A percentile compares a stretch with the other conserved stretches of the same genome.
phyloP scores from a whole-genome alignment of 2,888 invertebrate species.

The Trissonchulus latispiculum region DNA sequence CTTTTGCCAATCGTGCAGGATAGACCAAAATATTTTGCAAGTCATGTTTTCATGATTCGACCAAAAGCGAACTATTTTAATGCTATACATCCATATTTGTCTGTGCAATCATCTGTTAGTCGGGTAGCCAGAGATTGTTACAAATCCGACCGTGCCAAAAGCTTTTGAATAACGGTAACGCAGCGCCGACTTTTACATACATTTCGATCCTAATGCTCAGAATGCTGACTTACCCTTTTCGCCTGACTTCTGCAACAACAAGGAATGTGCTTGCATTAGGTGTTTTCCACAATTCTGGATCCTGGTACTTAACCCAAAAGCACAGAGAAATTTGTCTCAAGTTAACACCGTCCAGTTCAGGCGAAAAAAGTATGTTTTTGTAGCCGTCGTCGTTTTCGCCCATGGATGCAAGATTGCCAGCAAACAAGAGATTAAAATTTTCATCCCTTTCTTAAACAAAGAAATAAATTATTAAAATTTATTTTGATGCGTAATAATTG shows the following conservation, averaged over 20 bases:
- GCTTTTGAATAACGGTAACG: no score
- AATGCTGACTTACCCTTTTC: background rate
- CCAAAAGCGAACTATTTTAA: no score
- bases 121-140: no score
- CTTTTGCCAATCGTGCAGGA: no score
- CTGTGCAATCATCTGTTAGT: no score
- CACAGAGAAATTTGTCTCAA: slow-evolving; percentile 5
- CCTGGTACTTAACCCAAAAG: slow-evolving; percentile 12
- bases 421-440: slow-evolving; percentile 7
- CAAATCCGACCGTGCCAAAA: no score
- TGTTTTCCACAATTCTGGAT: background rate
- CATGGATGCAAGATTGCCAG: background rate
- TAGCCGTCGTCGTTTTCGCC: background rate
- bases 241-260: background rate
- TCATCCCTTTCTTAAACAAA: slow-evolving; percentile 2
- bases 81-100: no score
- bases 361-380: background rate
- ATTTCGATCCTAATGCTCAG: no score
- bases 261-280: background rate
- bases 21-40: no score
- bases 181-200: no score
- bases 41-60: no score
- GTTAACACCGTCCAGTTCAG: background rate
- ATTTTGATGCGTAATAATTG: no score
- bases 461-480: background rate